A percentile compares a stretch with the other conserved stretches of the same genome.
These are phyloP conservation scores for Gnathonemus longibarbis DNA, from an alignment of 2,113 vertebrate genomes.

Conservation along the genomic window DNA sequence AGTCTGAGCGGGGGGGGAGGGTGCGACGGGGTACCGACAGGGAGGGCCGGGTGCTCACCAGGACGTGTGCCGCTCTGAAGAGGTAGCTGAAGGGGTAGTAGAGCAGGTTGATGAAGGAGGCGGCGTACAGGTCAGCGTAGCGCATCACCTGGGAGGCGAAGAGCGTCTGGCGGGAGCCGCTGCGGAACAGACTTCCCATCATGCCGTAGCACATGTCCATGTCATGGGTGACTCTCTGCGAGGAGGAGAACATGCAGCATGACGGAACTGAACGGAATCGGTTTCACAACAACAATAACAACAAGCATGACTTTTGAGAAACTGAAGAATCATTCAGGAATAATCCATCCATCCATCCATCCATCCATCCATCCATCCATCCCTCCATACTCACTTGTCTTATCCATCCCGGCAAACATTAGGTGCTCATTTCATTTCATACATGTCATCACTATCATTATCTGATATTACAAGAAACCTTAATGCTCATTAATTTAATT, in stretches of 20 bases:
- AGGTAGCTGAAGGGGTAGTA: conserved; percentile 99
- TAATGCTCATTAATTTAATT: neutral
- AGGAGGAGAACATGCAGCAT: neutral
- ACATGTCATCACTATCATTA: neutral
- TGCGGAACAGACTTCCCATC: conserved; percentile 98
- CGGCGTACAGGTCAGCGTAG: conserved; percentile 93
- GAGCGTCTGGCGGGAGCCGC: conserved; percentile 90
- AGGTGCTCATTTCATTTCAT: neutral
- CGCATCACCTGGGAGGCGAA: conserved; percentile 99
- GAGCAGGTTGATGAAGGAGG: conserved; percentile 96
- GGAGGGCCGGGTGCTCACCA: conserved; percentile 65
- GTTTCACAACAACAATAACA: neutral
- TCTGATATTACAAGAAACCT: neutral
- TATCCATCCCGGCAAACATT: neutral
- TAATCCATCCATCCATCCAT: neutral
- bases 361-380: neutral
- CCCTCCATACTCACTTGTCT: neutral
- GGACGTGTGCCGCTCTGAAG: conserved; percentile 90
- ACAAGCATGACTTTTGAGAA: neutral
- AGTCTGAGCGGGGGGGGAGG: neutral
- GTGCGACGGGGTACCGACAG: neutral
- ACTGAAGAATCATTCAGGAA: neutral
- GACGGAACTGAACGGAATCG: neutral
- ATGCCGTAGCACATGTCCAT: conserved; percentile 99
- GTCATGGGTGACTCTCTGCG: conserved; percentile 96